Conservation (phyloP, 2,113 vertebrate species). For the Albula goreensis region DNA sequence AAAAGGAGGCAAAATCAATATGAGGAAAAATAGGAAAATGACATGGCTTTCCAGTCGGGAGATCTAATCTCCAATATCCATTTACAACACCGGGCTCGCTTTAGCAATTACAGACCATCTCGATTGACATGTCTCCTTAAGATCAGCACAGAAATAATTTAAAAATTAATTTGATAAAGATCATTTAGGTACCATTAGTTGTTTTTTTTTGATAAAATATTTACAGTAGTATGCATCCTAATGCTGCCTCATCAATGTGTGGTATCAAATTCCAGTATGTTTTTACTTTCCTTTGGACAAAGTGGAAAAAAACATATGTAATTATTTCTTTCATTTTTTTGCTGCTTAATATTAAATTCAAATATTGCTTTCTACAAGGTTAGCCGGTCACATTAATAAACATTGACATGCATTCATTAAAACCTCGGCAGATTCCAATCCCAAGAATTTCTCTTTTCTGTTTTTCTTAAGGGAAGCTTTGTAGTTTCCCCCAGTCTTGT, state of each 20-base stretch:
- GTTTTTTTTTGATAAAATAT: conserved; percentile 27
- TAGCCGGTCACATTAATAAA: conserved; percentile 61
- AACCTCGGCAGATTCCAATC: conserved; percentile 53
- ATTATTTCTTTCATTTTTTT: conserved; percentile 46
- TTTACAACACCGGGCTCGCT: conserved; percentile 69
- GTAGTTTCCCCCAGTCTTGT: conserved; percentile 60
- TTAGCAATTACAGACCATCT: conserved; percentile 54
- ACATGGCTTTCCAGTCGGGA: conserved; percentile 75
- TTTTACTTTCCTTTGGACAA: background rate
- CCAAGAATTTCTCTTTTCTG: conserved; percentile 55
- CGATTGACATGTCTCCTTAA: conserved; percentile 42
- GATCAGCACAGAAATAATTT: conserved; percentile 39
- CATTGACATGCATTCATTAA: conserved; percentile 63
- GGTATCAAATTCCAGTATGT: background rate
- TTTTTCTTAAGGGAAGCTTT: conserved; percentile 66
- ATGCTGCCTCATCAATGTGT: background rate
- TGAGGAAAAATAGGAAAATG: conserved; percentile 75
- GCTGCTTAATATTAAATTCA: conserved; percentile 55
- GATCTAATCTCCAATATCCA: conserved; percentile 79
- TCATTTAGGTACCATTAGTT: background rate
- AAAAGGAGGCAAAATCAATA: conserved; percentile 76
- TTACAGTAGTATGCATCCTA: conserved; percentile 1
- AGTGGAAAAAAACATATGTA: conserved; percentile 40
- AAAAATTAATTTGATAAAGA: conserved; percentile 25
- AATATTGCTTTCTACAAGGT: conserved; percentile 53